phyloP scores from a whole-genome alignment of 64 coral and sea anemone species.

The Astreopora myriophthalma region DNA sequence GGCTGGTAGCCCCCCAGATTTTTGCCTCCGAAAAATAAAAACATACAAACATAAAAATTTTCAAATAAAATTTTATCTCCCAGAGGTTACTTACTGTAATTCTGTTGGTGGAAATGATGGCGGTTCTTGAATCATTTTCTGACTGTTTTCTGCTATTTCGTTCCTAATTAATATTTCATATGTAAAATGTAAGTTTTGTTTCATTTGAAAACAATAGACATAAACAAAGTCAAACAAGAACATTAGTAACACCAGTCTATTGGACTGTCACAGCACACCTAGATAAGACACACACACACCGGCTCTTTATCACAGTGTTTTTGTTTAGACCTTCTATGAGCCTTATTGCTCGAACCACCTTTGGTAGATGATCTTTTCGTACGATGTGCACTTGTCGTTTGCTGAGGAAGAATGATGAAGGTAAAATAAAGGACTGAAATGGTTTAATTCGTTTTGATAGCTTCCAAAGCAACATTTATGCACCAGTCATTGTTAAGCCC shows the following conservation, averaged over 20 bases:
- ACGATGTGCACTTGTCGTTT: constrained; percentile 34
- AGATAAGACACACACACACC: too few relatives aligned
- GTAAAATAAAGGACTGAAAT: too few relatives aligned
- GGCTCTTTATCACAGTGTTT: background rate
- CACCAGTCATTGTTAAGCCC: too few relatives aligned
- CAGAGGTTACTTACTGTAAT: constrained; percentile 74
- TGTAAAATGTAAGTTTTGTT: background rate
- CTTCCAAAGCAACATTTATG: too few relatives aligned
- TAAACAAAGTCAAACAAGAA: background rate
- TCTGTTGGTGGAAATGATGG: constrained; percentile 59
- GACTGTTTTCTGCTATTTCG: background rate
- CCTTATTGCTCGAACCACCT: background rate
- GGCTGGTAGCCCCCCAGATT: too few relatives aligned
- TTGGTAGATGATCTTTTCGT: background rate
- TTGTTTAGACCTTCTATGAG: background rate
- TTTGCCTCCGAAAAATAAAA: too few relatives aligned
- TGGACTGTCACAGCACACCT: too few relatives aligned
- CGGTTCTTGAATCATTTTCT: background rate
- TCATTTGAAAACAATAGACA: background rate
- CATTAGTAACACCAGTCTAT: too few relatives aligned
- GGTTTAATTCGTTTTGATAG: too few relatives aligned
- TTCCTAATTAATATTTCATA: background rate
- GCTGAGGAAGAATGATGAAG: too few relatives aligned
- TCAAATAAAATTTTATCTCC: too few relatives aligned
- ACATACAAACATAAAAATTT: too few relatives aligned